Conservation (phyloP, 2,797 vertebrate species). For the Cyclura pinguis region DNA sequence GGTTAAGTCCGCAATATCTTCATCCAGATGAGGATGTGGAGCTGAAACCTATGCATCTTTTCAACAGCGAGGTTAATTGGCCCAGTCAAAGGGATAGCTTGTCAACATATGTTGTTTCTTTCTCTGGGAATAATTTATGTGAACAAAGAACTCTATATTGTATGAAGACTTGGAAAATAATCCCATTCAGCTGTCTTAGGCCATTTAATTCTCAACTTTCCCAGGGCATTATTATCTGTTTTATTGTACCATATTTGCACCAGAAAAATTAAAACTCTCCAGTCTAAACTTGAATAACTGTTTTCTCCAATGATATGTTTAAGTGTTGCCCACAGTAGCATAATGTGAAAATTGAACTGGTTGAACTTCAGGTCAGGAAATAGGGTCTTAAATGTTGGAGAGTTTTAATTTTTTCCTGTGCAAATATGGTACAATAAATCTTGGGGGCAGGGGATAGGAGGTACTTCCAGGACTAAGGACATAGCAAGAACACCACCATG, state of each 20-base stretch:
- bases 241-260: neutral
- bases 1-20: neutral
- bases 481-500: no score
- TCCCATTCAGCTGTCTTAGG: slow-evolving; percentile 9
- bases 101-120: neutral
- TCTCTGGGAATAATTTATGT: neutral
- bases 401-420: no score
- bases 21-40: neutral
- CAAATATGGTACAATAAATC: no score
- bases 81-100: neutral
- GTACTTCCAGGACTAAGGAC: no score
- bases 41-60: neutral
- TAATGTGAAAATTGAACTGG: neutral
- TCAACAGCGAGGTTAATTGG: neutral
- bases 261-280: neutral
- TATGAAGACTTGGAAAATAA: neutral
- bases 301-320: neutral
- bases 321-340: neutral
- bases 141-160: neutral
- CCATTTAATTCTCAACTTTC: slow-evolving; percentile 20
- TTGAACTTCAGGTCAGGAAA: neutral
- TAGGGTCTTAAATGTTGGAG: neutral
- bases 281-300: neutral
- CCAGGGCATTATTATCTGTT: neutral
- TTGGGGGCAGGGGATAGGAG: no score